These are phyloP conservation scores for Sinocyclocheilus maitianheensis DNA, from an alignment of 2,113 vertebrate species.

Conservation along the genomic window DNA sequence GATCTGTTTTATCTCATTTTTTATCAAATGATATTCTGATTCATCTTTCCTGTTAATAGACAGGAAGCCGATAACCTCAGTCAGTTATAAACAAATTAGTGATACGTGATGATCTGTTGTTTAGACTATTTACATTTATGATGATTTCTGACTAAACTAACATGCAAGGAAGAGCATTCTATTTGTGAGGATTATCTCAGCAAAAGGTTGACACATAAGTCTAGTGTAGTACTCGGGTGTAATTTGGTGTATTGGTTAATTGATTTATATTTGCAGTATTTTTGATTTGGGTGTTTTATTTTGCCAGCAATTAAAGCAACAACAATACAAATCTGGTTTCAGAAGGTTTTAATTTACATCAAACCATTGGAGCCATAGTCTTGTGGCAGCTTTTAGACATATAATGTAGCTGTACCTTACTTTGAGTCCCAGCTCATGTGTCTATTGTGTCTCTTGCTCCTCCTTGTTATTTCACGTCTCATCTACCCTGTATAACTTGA, in stretches of 20 bases:
- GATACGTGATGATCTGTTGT: neutral
- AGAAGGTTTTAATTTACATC: neutral
- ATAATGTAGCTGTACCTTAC: neutral
- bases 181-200: neutral
- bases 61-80: neutral
- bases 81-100: neutral
- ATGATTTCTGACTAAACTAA: neutral
- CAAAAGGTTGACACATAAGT: neutral
- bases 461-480: too few relatives aligned
- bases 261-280: neutral
- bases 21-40: neutral
- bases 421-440: too few relatives aligned
- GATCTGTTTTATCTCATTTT: neutral
- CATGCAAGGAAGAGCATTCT: neutral
- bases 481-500: too few relatives aligned
- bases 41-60: neutral
- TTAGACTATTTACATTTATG: neutral
- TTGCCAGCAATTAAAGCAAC: too few relatives aligned
- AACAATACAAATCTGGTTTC: too few relatives aligned
- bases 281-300: neutral
- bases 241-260: neutral
- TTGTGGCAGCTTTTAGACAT: neutral
- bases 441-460: too few relatives aligned
- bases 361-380: neutral
- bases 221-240: neutral